A percentile compares a stretch with the other conserved stretches of the same genome.
Conservation (phyloP, 2,797 vertebrate genomes). For the Phrynocephalus guinanensis region DNA sequence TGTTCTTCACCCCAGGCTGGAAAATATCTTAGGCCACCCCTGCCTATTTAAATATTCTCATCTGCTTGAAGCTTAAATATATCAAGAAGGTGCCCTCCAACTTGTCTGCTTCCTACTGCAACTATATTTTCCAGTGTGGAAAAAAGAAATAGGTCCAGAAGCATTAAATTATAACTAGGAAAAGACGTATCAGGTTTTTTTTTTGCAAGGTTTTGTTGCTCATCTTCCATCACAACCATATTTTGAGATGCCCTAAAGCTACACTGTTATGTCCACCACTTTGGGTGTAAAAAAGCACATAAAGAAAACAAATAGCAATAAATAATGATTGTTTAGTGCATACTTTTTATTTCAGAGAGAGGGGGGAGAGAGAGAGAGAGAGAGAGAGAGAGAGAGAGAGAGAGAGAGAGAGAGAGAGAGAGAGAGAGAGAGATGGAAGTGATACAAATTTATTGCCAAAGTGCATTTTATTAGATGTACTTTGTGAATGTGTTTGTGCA, state of each 20-base stretch:
- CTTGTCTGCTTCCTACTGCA: background rate
- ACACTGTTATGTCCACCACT: slow-evolving; percentile 65
- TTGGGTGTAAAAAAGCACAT: slow-evolving; percentile 66
- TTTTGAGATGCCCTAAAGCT: slow-evolving; percentile 71
- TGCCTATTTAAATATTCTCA: background rate
- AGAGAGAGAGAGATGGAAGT: slow-evolving; percentile 30
- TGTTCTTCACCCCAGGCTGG: background rate
- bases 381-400: slow-evolving; percentile 38
- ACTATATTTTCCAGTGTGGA: background rate
- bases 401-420: slow-evolving; percentile 37
- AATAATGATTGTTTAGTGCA: slow-evolving; percentile 69
- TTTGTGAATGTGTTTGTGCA: slow-evolving; percentile 22
- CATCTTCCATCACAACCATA: slow-evolving; percentile 66
- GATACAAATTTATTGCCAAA: slow-evolving; percentile 26
- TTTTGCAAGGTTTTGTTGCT: slow-evolving; percentile 56
- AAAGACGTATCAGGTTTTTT: slow-evolving; percentile 64
- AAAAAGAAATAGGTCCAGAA: slow-evolving; percentile 12
- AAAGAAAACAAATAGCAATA: slow-evolving; percentile 75
- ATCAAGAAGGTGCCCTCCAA: background rate
- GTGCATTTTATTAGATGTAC: slow-evolving; percentile 32
- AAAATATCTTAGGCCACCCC: background rate
- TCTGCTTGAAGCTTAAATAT: background rate
- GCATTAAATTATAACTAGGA: slow-evolving; percentile 62
- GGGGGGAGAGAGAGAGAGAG: slow-evolving; percentile 7
- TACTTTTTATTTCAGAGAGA: slow-evolving; percentile 65